Evolutionary conservation across 2,113 vertebrate genomes (phyloP).

Genomic region (Cettia cetti): DNA sequence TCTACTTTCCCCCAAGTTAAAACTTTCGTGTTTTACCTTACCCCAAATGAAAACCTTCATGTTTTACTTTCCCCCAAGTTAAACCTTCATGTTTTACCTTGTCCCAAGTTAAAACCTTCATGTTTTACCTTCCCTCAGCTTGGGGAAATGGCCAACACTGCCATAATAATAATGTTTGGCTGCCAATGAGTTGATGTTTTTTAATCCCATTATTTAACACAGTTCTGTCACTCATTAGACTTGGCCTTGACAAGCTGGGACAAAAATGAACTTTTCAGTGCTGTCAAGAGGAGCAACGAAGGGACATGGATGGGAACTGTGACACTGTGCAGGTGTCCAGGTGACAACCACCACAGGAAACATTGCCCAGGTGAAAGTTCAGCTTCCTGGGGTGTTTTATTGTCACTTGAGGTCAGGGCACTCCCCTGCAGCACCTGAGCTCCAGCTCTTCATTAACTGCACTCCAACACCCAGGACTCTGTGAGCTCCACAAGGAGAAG

Average conservation of each 20-base stretch:
- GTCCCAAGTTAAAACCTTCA: background rate
- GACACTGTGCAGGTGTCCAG: background rate
- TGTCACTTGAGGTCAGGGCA: background rate
- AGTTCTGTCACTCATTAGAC: background rate
- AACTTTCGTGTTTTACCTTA: background rate
- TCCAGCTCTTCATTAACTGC: background rate
- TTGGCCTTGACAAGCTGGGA: accelerated
- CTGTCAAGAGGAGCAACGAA: background rate
- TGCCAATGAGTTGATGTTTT: background rate
- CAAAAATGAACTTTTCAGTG: background rate
- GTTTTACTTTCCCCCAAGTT: accelerated
- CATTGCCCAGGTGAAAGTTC: background rate
- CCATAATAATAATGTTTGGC: background rate
- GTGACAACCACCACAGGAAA: background rate
- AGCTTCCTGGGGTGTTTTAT: background rate
- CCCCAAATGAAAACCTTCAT: background rate
- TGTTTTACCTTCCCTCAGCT: background rate
- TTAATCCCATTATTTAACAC: background rate
- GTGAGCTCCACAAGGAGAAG: background rate
- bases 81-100: background rate
- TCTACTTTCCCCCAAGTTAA: background rate
- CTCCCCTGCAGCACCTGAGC: background rate
- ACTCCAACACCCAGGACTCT: background rate
- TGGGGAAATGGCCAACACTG: background rate
- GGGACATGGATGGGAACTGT: background rate